These are phyloP conservation scores for Drosophila simulans DNA, from an alignment of 1,140 invertebrate genomes.

Conservation along the genomic window DNA sequence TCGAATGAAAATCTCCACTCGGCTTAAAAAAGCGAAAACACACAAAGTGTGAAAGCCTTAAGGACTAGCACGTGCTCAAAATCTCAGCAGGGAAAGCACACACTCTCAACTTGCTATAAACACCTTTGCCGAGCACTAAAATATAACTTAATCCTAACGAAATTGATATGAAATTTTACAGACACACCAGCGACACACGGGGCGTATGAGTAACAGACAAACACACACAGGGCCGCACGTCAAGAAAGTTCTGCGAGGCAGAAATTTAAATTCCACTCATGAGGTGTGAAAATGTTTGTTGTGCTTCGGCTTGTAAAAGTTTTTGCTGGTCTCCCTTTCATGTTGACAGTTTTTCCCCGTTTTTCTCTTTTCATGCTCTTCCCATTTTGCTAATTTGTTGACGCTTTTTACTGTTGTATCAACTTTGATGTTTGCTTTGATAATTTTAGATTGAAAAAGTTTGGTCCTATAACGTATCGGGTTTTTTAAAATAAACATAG, in stretches of 20 bases:
- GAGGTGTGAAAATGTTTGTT: conserved; percentile 70
- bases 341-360: conserved; percentile 40
- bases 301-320: conserved; percentile 45
- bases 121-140: conserved; percentile 75
- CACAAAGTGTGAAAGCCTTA: conserved; percentile 64
- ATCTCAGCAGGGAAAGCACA: conserved; percentile 61
- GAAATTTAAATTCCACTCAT: conserved; percentile 78
- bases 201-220: conserved; percentile 49
- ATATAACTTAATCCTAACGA: conserved; percentile 79
- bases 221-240: conserved; percentile 9
- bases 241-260: conserved; percentile 8
- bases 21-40: conserved; percentile 47
- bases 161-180: conserved; percentile 79
- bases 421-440: conserved; percentile 79
- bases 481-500: conserved; percentile 16
- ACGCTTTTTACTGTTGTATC: conserved; percentile 35
- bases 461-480: conserved; percentile 33
- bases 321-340: conserved; percentile 45
- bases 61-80: conserved; percentile 74
- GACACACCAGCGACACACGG: conserved; percentile 45
- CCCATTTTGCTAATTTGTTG: conserved; percentile 67
- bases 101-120: conserved; percentile 57
- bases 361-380: conserved; percentile 22
- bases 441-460: conserved; percentile 81
- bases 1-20: conserved; percentile 29